These are phyloP conservation scores for Drosophila serrata DNA, from an alignment of 1,140 invertebrate genomes.

Conservation along the genomic window DNA sequence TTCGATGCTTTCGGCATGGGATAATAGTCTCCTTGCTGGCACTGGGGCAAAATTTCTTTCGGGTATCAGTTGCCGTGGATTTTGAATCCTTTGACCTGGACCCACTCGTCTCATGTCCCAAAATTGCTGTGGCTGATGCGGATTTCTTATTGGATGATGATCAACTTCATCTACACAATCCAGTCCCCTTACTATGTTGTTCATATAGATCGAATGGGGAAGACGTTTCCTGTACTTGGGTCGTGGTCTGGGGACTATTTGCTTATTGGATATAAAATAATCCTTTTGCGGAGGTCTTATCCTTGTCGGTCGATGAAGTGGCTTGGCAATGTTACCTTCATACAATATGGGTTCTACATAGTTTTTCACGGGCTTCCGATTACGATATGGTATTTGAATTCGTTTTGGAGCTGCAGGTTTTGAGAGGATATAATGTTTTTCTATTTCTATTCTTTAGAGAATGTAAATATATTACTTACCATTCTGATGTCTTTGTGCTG, in stretches of 20 bases:
- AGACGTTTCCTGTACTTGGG: conserved; percentile 58
- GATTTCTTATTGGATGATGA: background rate
- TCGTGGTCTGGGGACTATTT: conserved; percentile 57
- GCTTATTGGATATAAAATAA: conserved; percentile 65
- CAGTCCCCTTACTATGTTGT: conserved; percentile 65
- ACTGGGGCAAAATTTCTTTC: conserved; percentile 9
- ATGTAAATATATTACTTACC: conserved; percentile 7
- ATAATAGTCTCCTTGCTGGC: background rate
- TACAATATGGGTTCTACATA: conserved; percentile 71
- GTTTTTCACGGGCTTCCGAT: conserved; percentile 65
- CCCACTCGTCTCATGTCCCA: conserved; percentile 13
- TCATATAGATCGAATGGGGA: conserved; percentile 68
- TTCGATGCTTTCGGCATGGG: background rate
- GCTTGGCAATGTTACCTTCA: conserved; percentile 63
- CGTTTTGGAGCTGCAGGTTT: conserved; percentile 8
- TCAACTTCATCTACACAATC: conserved; percentile 62
- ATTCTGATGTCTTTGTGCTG: conserved; percentile 8
- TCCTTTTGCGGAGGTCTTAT: conserved; percentile 31
- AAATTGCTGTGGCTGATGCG: conserved; percentile 9
- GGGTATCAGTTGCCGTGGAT: background rate
- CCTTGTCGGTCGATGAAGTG: conserved; percentile 30
- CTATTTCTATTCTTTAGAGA: no score
- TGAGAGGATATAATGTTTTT: background rate
- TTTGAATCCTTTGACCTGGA: background rate
- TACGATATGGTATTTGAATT: conserved; percentile 3